Percentiles rank a stretch among this genome's conserved stretches.
Evolutionary conservation across 1,140 invertebrate species (phyloP).

Genomic region (Paraescarpia echinospica): DNA sequence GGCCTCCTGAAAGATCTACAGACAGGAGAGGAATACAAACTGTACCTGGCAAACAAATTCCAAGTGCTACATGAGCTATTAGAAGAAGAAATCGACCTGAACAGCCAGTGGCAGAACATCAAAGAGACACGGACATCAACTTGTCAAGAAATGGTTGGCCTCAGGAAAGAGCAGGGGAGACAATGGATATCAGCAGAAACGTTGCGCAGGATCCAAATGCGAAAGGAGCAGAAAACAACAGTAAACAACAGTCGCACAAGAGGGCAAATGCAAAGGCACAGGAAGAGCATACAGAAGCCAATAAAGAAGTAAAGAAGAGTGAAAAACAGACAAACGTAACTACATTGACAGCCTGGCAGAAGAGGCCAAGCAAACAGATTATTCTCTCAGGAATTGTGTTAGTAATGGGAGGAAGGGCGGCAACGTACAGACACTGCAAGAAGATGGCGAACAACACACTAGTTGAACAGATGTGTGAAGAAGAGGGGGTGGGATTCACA

Average conservation of each 20-base stretch:
- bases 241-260: not conserved
- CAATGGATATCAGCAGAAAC: constrained; percentile 7
- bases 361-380: constrained; percentile 19
- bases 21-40: constrained; percentile 5
- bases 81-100: no score
- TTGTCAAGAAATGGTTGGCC: not conserved
- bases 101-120: no score
- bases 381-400: no score
- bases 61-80: no score
- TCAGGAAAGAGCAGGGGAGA: not conserved
- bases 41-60: not conserved
- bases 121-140: no score
- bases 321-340: constrained; percentile 9
- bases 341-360: constrained; percentile 20
- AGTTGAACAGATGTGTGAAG: no score
- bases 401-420: no score
- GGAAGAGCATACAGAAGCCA: constrained; percentile 1
- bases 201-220: not conserved
- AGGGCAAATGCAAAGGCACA: not conserved
- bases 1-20: constrained; percentile 5
- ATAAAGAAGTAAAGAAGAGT: constrained; percentile 20
- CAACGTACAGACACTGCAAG: no score
- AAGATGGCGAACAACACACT: no score
- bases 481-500: no score
- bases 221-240: constrained; percentile 2